These are phyloP conservation scores for Tortrix viridana DNA, from an alignment of 2,888 invertebrate genomes.

Conservation along the genomic window DNA sequence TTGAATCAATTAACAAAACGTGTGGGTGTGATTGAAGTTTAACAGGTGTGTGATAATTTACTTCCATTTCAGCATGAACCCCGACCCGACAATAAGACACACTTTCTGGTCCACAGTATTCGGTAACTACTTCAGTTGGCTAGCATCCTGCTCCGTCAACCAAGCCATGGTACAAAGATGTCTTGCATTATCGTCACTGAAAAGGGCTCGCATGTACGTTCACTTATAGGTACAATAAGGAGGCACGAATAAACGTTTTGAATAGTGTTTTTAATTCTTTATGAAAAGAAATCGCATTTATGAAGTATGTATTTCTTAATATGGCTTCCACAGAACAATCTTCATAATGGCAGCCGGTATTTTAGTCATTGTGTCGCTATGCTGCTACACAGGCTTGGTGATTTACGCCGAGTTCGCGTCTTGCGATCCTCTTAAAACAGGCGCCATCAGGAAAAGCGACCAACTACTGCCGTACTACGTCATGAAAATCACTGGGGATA, in stretches of 20 bases:
- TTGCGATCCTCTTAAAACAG: constrained; percentile 93
- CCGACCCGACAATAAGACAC: constrained; percentile 90
- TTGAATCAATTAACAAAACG: background rate
- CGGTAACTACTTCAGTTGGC: constrained; percentile 92
- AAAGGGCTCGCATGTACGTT: constrained; percentile 88
- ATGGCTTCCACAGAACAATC: constrained; percentile 85
- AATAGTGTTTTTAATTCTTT: background rate
- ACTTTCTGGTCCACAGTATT: constrained; percentile 91
- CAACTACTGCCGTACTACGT: constrained; percentile 92
- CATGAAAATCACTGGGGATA: constrained; percentile 89
- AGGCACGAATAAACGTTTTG: no score
- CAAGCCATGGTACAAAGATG: constrained; percentile 95
- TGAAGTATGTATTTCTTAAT: background rate
- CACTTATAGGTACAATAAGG: no score
- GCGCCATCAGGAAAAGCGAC: constrained; percentile 87
- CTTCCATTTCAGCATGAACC: constrained; percentile 85
- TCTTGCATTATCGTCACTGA: constrained; percentile 89
- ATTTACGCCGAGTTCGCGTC: constrained; percentile 93
- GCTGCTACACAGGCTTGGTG: constrained; percentile 93
- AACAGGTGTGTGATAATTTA: background rate
- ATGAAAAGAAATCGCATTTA: background rate
- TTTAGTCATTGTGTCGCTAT: constrained; percentile 88
- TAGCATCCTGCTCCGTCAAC: constrained; percentile 92
- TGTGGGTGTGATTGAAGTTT: background rate
- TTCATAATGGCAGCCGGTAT: constrained; percentile 91